Evolutionary conservation across 1,140 invertebrate species (phyloP), one percentile per base, ranked within the genome.

Genomic region (Drosophila elegans): DNA sequence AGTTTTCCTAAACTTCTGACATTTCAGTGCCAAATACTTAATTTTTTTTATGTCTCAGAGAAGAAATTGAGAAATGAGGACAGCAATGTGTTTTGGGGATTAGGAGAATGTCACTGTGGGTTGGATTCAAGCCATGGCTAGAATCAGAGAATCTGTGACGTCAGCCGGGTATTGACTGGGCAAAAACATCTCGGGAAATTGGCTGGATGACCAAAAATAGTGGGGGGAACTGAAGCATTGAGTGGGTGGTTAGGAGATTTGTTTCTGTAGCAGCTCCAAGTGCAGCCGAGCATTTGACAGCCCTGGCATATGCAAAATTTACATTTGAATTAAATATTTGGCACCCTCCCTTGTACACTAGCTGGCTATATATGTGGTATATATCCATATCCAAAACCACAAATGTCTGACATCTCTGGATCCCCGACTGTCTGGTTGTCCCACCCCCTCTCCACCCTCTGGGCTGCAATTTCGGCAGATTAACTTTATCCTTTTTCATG

Each of bases 261-360:
- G 44, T 38, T 59, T 36, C 56, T 48, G 56, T 21, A 48, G 39
- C 29, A 44, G 38, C 54, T 69, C 32, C 69, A 34, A 66, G 57
- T 72, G 78, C 82, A 85, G 64, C 60, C 56, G 49, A 78, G 68
- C 83, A 80, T 88, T 86, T 76, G 49, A 57, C 78, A 69, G 72
- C 44, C 64, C 55, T 77, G 74, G 73, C 74, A 77, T 77, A 77
- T 77, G 73, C 73, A 77, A 68, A 77, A 75, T 77, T 77, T 67
- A 81, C 74, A 78, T 82, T 78, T 63, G 74, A 82, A 76, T 80
- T 66, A 76, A 82, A 82, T 82, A 62, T 78, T 61, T 66, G 38
- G 53, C 62, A 72, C 38, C 73, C 49, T 21, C 32, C 4, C 16
- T 21, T 21, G 38, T 1, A 11, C 13, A 53, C 38, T 32, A 21